These are phyloP conservation scores for Eretmochelys imbricata DNA, from an alignment of 2,113 vertebrate species.

Conservation along the genomic window DNA sequence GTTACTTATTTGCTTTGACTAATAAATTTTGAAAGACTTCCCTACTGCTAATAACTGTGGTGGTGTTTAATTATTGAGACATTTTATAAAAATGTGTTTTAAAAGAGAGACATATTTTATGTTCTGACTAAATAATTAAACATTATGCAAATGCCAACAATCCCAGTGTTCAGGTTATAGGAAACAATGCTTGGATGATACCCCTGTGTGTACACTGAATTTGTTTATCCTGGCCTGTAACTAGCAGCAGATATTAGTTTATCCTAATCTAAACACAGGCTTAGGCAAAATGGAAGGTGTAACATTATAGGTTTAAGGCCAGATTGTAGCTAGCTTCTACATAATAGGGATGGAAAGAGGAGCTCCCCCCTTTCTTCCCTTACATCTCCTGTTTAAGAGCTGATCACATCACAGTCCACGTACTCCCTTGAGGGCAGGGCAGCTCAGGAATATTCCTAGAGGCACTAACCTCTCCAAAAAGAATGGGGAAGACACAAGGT, in stretches of 20 bases:
- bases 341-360: not conserved
- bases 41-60: slow-evolving; percentile 61
- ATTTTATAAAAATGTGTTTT: slow-evolving; percentile 53
- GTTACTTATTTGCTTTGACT: slow-evolving; percentile 45
- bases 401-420: not conserved
- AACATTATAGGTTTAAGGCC: not conserved
- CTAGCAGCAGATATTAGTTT: slow-evolving; percentile 34
- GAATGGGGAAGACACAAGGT: not conserved
- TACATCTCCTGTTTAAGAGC: not conserved
- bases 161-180: slow-evolving; percentile 33
- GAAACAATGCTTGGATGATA: slow-evolving; percentile 62
- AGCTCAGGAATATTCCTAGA: not conserved
- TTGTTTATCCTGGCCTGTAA: slow-evolving; percentile 26
- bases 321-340: accelerated
- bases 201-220: slow-evolving; percentile 43
- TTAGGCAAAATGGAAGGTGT: not conserved
- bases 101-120: slow-evolving; percentile 51
- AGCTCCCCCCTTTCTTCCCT: not conserved
- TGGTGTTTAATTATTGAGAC: slow-evolving; percentile 66
- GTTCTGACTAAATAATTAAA: slow-evolving; percentile 67
- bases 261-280: slow-evolving; percentile 1
- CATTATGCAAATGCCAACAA: slow-evolving; percentile 58
- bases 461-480: not conserved
- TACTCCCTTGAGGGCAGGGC: not conserved
- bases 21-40: slow-evolving; percentile 53